A percentile compares a stretch with the other conserved stretches of the same genome.
phyloP scores from a whole-genome alignment of 2,888 invertebrate genomes.

The Scotopteryx bipunctaria region DNA sequence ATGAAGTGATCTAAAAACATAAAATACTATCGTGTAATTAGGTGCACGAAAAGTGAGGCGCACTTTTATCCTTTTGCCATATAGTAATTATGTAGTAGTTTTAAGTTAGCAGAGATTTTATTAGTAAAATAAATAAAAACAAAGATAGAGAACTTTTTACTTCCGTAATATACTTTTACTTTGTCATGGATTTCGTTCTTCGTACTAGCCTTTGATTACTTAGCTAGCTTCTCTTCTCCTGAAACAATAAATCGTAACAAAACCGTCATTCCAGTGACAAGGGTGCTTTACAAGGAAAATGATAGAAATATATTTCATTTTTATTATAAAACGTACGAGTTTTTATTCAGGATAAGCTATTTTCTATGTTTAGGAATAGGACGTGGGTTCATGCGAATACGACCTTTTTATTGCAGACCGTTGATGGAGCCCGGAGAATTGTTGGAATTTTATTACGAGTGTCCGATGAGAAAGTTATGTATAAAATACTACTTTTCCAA shows the following conservation, averaged over 20 bases:
- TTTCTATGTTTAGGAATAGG: constrained; percentile 14
- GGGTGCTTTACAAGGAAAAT: constrained; percentile 37
- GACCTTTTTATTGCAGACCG: constrained; percentile 9
- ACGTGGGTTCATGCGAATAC: constrained; percentile 23
- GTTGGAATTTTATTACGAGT: constrained; percentile 2
- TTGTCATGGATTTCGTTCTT: too few species aligned
- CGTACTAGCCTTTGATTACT: not conserved
- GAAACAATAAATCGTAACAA: constrained; percentile 36
- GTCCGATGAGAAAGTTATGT: not conserved
- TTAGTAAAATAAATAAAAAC: too few species aligned
- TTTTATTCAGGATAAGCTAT: constrained; percentile 22
- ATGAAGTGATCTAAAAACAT: not conserved
- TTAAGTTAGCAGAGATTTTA: too few species aligned
- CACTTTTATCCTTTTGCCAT: too few species aligned
- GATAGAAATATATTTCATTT: constrained; percentile 34
- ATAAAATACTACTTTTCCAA: too few species aligned
- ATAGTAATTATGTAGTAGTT: too few species aligned
- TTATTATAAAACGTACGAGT: constrained; percentile 34
- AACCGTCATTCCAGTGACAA: constrained; percentile 33
- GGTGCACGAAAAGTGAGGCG: too few species aligned
- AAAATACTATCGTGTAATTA: too few species aligned
- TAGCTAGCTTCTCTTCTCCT: constrained; percentile 19
- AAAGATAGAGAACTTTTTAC: too few species aligned
- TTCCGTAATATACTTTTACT: too few species aligned
- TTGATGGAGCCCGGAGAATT: not conserved